Conservation (phyloP, 2,888 invertebrate genomes). For the Cephus spinipes region DNA sequence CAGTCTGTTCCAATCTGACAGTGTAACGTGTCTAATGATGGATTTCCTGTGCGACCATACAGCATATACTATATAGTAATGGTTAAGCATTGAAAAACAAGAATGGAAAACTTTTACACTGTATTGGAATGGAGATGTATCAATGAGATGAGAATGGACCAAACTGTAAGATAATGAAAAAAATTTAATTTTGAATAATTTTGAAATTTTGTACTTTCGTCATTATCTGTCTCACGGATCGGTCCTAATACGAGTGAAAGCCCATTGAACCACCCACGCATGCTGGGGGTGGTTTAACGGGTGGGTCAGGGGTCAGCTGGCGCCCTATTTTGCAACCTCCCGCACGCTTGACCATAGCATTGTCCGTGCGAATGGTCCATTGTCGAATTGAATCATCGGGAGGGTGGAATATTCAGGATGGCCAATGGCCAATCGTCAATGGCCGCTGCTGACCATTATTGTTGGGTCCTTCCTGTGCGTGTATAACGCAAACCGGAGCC, state of each 20-base stretch:
- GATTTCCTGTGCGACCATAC: slow-evolving; percentile 10
- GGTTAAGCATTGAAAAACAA: no score
- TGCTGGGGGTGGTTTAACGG: slow-evolving; percentile 1
- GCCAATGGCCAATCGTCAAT: slow-evolving; percentile 60
- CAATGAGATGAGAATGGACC: no score
- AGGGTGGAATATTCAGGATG: slow-evolving; percentile 56
- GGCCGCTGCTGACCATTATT: slow-evolving; percentile 57
- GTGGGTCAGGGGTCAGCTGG: slow-evolving; percentile 32
- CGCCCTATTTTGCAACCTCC: slow-evolving; percentile 49
- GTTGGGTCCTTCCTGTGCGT: slow-evolving; percentile 31
- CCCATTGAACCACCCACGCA: slow-evolving; percentile 44
- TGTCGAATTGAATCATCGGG: slow-evolving; percentile 64
- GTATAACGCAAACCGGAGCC: slow-evolving; percentile 23
- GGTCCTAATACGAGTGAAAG: not conserved
- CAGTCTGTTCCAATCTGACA: slow-evolving; percentile 45
- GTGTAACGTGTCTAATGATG: slow-evolving; percentile 24
- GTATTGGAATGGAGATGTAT: no score
- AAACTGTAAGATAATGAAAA: no score
- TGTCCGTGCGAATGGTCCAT: slow-evolving; percentile 59
- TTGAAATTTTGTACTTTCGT: no score
- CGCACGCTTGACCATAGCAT: slow-evolving; percentile 61
- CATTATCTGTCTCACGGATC: not conserved
- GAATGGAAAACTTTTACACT: no score
- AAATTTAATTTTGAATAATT: no score
- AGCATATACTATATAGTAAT: no score